phyloP scores from a whole-genome alignment of 2,888 invertebrate genomes.

The Volucella inflata region DNA sequence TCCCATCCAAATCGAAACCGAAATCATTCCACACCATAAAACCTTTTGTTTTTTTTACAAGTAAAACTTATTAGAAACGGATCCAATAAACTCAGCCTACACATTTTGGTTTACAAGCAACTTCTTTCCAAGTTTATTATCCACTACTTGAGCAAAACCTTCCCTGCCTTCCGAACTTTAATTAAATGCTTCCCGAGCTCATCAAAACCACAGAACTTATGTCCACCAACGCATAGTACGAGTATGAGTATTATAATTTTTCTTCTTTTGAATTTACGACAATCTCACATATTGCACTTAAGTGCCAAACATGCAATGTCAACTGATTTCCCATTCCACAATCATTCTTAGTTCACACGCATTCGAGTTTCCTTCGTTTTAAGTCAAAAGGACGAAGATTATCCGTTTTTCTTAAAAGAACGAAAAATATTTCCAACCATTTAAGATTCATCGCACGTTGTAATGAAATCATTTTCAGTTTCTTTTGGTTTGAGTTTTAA shows the following conservation, averaged over 20 bases:
- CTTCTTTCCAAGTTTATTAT: not conserved
- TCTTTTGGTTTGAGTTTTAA: constrained; percentile 16
- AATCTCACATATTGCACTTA: constrained; percentile 64
- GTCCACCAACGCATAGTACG: constrained; percentile 12
- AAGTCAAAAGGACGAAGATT: constrained; percentile 35
- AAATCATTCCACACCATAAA: no score
- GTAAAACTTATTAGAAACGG: no score
- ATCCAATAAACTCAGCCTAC: no score
- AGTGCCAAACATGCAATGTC: constrained; percentile 71
- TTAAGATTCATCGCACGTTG: constrained; percentile 71
- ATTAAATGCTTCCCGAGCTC: constrained; percentile 38
- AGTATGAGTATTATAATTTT: not conserved
- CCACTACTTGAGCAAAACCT: not conserved
- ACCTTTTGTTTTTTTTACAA: no score
- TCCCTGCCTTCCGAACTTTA: constrained; percentile 26
- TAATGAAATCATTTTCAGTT: constrained; percentile 69
- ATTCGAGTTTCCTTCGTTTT: constrained; percentile 51
- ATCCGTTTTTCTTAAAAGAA: constrained; percentile 30
- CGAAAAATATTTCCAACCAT: constrained; percentile 37
- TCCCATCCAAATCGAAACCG: no score
- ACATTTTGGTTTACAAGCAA: no score
- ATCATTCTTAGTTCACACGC: constrained; percentile 41
- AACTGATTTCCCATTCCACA: constrained; percentile 55
- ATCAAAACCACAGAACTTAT: constrained; percentile 37
- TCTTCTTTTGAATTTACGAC: constrained; percentile 43